Percentiles rank a stretch among this genome's conserved stretches.
Conservation (phyloP, 2,888 invertebrate genomes). For the Eupithecia exiguata region DNA sequence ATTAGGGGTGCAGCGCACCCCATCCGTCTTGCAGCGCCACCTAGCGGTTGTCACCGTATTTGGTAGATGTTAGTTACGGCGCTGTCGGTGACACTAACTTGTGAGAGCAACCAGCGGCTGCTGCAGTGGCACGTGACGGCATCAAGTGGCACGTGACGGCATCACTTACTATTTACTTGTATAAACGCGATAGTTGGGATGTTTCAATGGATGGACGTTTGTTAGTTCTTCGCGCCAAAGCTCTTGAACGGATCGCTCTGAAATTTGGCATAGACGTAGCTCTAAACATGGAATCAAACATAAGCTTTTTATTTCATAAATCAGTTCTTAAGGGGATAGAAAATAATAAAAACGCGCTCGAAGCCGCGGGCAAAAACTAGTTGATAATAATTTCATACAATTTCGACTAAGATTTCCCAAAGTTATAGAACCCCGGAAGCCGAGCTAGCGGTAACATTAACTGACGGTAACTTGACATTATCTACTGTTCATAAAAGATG, state of each 20-base stretch:
- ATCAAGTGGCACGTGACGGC: too few species aligned
- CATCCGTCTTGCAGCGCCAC: conserved; percentile 52
- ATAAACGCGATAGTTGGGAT: too few species aligned
- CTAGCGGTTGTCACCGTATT: conserved; percentile 48
- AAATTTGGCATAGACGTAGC: neutral
- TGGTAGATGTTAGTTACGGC: conserved; percentile 53
- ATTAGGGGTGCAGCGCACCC: conserved; percentile 49
- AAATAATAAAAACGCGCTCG: too few species aligned
- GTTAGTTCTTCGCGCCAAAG: neutral
- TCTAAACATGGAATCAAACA: neutral
- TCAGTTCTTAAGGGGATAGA: too few species aligned
- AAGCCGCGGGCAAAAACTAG: too few species aligned
- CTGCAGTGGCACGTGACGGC: neutral
- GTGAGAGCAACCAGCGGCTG: conserved; percentile 28
- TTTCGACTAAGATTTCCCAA: neutral
- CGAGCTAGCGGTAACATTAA: neutral
- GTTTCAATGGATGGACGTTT: neutral
- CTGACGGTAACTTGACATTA: neutral
- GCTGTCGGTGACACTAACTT: conserved; percentile 60
- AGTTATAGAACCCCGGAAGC: neutral
- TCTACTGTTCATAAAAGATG: neutral
- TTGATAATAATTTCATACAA: neutral
- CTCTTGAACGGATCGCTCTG: neutral
- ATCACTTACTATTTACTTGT: too few species aligned
- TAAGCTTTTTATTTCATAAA: too few species aligned